phyloP scores from a whole-genome alignment of 2,888 invertebrate genomes.

The Drosophila gaucha region DNA sequence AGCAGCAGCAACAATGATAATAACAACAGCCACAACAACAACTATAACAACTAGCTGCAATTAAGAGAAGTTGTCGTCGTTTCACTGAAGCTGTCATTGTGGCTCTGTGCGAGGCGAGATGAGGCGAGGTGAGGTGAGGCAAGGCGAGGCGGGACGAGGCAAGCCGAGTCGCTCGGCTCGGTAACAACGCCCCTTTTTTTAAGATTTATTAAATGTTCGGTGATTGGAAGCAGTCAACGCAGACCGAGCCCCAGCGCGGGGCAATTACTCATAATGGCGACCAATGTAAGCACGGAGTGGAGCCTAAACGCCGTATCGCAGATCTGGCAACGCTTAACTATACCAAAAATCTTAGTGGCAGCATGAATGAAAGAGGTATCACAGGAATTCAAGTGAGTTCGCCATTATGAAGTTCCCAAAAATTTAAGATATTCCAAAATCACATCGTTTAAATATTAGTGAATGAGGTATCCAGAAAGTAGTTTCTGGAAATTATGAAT shows the following conservation, averaged over 20 bases:
- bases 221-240: slow-evolving; percentile 58
- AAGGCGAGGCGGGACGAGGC: neutral
- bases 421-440: too few species aligned
- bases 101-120: neutral
- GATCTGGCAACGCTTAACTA: slow-evolving; percentile 20
- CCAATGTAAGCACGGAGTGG: slow-evolving; percentile 14
- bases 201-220: slow-evolving; percentile 71
- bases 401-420: too few species aligned
- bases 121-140: too few species aligned
- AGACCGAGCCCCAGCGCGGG: slow-evolving; percentile 15
- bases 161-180: slow-evolving; percentile 21
- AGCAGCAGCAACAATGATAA: neutral
- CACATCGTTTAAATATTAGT: too few species aligned
- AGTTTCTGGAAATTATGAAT: too few species aligned
- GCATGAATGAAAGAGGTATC: neutral
- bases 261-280: slow-evolving; percentile 47
- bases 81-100: slow-evolving; percentile 41
- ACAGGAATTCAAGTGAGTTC: too few species aligned
- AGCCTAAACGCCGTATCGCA: neutral
- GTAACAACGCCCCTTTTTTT: slow-evolving; percentile 59
- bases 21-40: slow-evolving; percentile 23
- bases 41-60: slow-evolving; percentile 65
- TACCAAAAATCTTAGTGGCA: neutral
- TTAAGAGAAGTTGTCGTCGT: slow-evolving; percentile 53
- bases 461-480: too few species aligned